Base-by-base conservation (phyloP, 2,797 vertebrate genomes). In the Pelochelys cantorii region DNA sequence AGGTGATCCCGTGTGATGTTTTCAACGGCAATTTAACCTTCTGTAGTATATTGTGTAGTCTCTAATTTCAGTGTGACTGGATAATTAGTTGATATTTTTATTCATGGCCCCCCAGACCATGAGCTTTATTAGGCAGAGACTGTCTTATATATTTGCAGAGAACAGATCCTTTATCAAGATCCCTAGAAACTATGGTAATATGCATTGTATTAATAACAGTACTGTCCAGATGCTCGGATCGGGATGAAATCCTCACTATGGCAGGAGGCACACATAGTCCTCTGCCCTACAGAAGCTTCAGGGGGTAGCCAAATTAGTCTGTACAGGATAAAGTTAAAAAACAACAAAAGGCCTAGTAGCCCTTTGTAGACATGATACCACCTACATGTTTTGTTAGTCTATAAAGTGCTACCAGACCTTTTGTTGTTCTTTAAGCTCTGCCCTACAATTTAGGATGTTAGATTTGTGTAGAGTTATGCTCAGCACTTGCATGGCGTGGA, bases 1-100 rank as follows among this genome's bases (percentile, higher is more conserved):
- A 85, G 92, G 89, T 60, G 68, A 92, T 85, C 37, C 94, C 86
- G 57, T 77, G 56, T 88, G 68, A 85, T 75, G 92, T 27, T 94
- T 59, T 81, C 93, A 86, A 80, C 74, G 83, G 25, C 57, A 89
- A 42, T 3, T 95, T 88, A 88, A 22, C 29, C 54, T 88, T 68
- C 83, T 81, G 81, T 48, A 62, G 23, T 59, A 31, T 93, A 80
- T 87, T 84, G 95, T 93, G 86, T 85, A 94, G 55, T 78, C 60
- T 89, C 83, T n/a, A 54, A 75, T 94, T 96, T 84, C 90, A 56
- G 86, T 87, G 78, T 27, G 65, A 82, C 74, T 81, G 88, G 91
- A 86, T 94, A 81, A 86, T 71, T 81, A 3, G 92, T 91, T 89
- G 95, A 53, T 90, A 74, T 2, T 71, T 37, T 71, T 22, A 11